Evolutionary conservation across 2,113 vertebrate genomes (phyloP).

Genomic region (Indicator indicator): DNA sequence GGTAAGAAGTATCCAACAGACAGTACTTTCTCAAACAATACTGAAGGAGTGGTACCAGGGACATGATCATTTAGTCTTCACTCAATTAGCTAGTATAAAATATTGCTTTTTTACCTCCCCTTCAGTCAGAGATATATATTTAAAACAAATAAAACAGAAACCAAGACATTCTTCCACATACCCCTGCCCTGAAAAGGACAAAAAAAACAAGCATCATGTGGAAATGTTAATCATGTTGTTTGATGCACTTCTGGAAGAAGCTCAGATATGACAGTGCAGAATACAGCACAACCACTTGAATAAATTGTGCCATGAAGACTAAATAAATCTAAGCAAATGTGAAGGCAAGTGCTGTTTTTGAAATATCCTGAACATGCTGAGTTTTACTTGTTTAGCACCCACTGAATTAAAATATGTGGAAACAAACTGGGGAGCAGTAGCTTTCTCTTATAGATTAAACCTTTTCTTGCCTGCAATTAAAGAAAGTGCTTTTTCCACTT

Average conservation of each 20-base stretch:
- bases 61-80: neutral
- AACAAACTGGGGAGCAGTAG: neutral
- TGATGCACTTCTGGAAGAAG: neutral
- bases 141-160: neutral
- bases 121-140: neutral
- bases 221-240: neutral
- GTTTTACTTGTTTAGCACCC: neutral
- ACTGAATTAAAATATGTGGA: neutral
- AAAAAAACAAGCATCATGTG: neutral
- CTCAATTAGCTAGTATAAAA: neutral
- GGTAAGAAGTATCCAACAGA: neutral
- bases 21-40: neutral
- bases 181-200: neutral
- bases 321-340: neutral
- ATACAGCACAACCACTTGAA: neutral
- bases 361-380: neutral
- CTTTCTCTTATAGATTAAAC: neutral
- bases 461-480: neutral
- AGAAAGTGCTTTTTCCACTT: slow-evolving; percentile 5
- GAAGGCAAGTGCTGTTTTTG: accelerated
- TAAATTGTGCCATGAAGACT: neutral
- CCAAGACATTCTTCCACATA: neutral
- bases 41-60: neutral
- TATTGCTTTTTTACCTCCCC: neutral
- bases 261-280: neutral